Percentiles rank a stretch among this genome's conserved stretches.
Conservation (phyloP, 2,888 invertebrate species). For the Sarcophaga rosellei region DNA sequence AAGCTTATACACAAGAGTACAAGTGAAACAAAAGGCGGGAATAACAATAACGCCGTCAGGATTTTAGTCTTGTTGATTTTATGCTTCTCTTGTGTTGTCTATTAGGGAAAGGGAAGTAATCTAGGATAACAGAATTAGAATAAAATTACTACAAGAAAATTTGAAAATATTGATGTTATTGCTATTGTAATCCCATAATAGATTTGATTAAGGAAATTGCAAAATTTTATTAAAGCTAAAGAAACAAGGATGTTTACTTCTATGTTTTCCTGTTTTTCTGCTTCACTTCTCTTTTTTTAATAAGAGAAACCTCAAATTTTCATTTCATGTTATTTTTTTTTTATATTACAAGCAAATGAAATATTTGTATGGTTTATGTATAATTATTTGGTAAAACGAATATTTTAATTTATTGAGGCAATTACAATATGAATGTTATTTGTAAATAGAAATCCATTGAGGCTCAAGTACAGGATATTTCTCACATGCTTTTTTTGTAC, state of each 20-base stretch:
- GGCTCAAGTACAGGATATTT: too few relatives aligned
- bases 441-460: too few relatives aligned
- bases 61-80: conserved; percentile 56
- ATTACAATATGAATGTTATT: too few relatives aligned
- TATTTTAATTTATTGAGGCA: too few relatives aligned
- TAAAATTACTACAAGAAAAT: conserved; percentile 9
- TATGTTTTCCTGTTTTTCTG: not conserved
- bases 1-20: not conserved
- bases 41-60: conserved; percentile 33
- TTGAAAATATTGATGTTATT: conserved; percentile 38
- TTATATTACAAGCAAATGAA: conserved; percentile 29
- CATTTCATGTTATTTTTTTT: not conserved
- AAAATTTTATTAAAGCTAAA: conserved; percentile 48
- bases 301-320: not conserved
- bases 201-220: conserved; percentile 61
- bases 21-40: conserved; percentile 21
- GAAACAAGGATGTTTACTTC: conserved; percentile 8
- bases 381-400: too few relatives aligned
- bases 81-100: conserved; percentile 40
- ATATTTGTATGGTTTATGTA: conserved; percentile 14
- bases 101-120: not conserved
- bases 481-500: too few relatives aligned
- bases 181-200: conserved; percentile 55
- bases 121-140: not conserved
- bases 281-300: conserved; percentile 23